phyloP scores from a whole-genome alignment of 2,888 invertebrate genomes.

The Dromius quadrimaculatus region DNA sequence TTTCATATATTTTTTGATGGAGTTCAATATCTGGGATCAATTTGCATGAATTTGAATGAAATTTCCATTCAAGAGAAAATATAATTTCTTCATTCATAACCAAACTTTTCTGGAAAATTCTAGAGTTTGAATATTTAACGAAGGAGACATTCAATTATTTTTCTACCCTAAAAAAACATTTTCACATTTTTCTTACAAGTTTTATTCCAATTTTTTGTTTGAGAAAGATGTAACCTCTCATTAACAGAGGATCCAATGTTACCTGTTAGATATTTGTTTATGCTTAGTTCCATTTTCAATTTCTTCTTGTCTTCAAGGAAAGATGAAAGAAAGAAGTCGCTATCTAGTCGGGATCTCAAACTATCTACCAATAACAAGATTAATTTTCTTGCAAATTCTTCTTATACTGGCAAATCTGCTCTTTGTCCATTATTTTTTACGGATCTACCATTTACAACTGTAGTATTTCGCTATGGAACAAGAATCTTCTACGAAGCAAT shows the following conservation, averaged over 20 bases:
- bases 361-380: no score
- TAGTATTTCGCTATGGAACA: neutral
- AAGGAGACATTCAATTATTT: neutral
- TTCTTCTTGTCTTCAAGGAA: conserved; percentile 9
- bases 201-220: no score
- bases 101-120: conserved; percentile 24
- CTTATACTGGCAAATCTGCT: no score
- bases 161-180: neutral
- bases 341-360: no score
- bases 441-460: neutral
- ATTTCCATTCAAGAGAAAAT: conserved; percentile 38
- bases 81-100: conserved; percentile 42
- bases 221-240: conserved; percentile 16
- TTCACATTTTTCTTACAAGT: neutral
- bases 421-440: neutral
- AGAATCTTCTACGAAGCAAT: neutral
- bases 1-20: conserved; percentile 33
- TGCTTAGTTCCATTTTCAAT: conserved; percentile 7
- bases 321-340: conserved; percentile 1
- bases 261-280: conserved; percentile 22
- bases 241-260: conserved; percentile 21
- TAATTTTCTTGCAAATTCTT: no score
- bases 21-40: conserved; percentile 46
- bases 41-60: conserved; percentile 39
- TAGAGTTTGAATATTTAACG: conserved; percentile 41